Evolutionary conservation across 1,140 invertebrate genomes (phyloP), one percentile per base, ranked within the genome.

Genomic region (Araneus ventricosus): DNA sequence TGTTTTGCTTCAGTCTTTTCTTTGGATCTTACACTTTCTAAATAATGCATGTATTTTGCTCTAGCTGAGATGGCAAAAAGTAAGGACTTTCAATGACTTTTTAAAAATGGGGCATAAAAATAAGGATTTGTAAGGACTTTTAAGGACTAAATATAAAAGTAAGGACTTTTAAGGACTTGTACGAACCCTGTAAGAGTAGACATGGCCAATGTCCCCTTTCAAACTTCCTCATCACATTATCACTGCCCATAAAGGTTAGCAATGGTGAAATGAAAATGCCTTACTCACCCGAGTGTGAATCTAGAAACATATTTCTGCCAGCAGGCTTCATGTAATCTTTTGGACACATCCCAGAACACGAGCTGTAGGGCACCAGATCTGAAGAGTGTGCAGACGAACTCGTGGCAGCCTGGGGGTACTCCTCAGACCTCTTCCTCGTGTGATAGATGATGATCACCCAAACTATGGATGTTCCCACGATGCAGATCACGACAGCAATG

Each of bases 371-470:
- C n/a, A 79, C 85, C 75, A 90, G 79, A 41, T 87, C 70, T 5
- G 88, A 34, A 57, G 88, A 52, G 37, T 88, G 93, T 22, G 34
- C 52, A 34, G 94, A 90, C 14, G 93, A 57, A 61, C 39, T 70
- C 7, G 67, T 63, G 1, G 87, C 79, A 59, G 70, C 61, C 22
- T 27, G 45, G 14, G 61, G 27, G 22, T 61, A 79, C 20, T 93
- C 90, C 22, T 94, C 94, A 4, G 85, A 34, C n/a, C 96, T 96
- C 95, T 97, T 97, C 86, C 97, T 95, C 1, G 98, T 98, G 94
- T 98, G 97, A 95, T 99, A 98, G 94, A 99, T 98, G 92, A 99
- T 97, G 8, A 98, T 97, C 20, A 98, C 98, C 98, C 98, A 99
- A 41, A 99, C 96, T 20, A 98, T 96, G 0, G 98, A 99, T 5